A percentile compares a stretch with the other conserved stretches of the same genome.
Conservation (phyloP, 1,140 invertebrate genomes). For the Callitettix versicolor region DNA sequence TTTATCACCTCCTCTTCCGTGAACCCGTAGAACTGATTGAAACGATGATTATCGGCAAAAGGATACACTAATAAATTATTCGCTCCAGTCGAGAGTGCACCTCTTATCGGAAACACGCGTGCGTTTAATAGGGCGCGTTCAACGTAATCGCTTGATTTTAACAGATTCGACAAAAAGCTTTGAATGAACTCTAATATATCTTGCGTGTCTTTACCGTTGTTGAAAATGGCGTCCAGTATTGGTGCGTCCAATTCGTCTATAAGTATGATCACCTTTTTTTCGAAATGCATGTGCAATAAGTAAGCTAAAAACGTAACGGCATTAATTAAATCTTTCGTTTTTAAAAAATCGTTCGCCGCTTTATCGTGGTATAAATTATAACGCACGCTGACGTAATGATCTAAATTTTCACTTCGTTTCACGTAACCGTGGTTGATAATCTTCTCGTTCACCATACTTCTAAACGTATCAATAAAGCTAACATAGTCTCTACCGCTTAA, state of each 20-base stretch:
- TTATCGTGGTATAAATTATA: not conserved
- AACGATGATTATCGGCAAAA: not conserved
- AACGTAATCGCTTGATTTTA: slow-evolving; percentile 1
- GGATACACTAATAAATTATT: not conserved
- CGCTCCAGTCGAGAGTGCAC: not conserved
- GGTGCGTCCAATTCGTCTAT: not conserved
- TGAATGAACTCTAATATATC: not conserved
- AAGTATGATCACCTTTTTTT: not conserved
- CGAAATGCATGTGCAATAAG: not conserved
- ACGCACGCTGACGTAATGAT: not conserved
- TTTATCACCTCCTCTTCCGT: not conserved
- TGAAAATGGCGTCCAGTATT: not conserved
- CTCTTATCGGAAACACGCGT: too few relatives aligned
- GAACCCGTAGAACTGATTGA: not conserved
- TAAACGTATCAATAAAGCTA: not conserved
- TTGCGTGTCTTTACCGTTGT: not conserved
- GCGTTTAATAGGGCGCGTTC: not conserved
- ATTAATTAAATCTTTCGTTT: not conserved
- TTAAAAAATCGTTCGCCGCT: not conserved
- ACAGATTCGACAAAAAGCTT: not conserved
- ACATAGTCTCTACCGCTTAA: not conserved
- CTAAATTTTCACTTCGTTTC: not conserved
- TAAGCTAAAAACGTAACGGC: not conserved
- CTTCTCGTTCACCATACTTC: not conserved
- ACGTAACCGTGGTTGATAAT: not conserved